phyloP scores from a whole-genome alignment of 2,113 vertebrate species.

The Thamnaconus septentrionalis region DNA sequence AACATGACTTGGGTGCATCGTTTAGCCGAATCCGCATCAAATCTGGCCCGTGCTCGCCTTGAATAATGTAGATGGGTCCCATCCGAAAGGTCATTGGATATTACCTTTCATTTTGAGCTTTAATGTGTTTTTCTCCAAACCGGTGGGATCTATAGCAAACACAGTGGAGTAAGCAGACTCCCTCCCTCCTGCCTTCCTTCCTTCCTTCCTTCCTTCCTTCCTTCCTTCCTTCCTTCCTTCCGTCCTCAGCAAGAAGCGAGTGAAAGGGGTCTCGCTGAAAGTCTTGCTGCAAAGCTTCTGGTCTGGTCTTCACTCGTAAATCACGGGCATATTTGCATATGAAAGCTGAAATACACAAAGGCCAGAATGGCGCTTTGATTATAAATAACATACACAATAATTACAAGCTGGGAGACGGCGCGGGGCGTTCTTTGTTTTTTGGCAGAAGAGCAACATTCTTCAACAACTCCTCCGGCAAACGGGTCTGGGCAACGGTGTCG shows the following conservation, averaged over 20 bases:
- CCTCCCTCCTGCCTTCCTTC: too few relatives aligned
- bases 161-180: conserved; percentile 53
- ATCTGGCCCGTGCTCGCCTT: conserved; percentile 52
- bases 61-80: conserved; percentile 73
- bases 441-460: conserved; percentile 3
- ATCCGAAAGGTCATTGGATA: conserved; percentile 71
- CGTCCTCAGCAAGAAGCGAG: too few relatives aligned
- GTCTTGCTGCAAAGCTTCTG: too few relatives aligned
- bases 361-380: conserved; percentile 9
- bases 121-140: conserved; percentile 64
- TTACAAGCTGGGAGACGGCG: conserved; percentile 1
- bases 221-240: too few relatives aligned
- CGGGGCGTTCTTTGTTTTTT: conserved; percentile 9
- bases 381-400: conserved; percentile 7
- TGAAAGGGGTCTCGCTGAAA: too few relatives aligned
- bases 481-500: conserved; percentile 16
- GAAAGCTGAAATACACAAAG: not conserved
- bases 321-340: not conserved
- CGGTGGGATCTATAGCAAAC: conserved; percentile 57
- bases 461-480: conserved; percentile 5
- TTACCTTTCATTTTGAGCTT: conserved; percentile 74
- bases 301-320: not conserved
- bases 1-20: conserved; percentile 60
- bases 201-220: too few relatives aligned
- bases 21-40: conserved; percentile 68